phyloP scores from a whole-genome alignment of 2,888 invertebrate genomes.

The Hypselothyrea guttata region DNA sequence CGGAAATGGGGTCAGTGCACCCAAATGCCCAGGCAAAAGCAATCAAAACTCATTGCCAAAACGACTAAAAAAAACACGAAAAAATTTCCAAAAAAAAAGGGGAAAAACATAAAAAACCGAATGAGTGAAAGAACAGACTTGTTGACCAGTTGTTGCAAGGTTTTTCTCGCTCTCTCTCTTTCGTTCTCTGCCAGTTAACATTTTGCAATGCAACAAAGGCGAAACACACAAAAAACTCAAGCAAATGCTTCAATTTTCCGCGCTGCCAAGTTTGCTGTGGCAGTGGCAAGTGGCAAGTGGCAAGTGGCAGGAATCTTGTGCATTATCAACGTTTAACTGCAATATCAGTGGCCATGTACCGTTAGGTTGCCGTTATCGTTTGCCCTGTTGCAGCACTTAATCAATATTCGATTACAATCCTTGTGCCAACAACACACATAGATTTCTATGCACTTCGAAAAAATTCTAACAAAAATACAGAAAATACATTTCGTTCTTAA shows the following conservation, averaged over 20 bases:
- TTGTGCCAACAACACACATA: slow-evolving; percentile 16
- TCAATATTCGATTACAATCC: slow-evolving; percentile 71
- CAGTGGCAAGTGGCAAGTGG: not conserved
- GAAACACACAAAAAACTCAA: slow-evolving; percentile 15
- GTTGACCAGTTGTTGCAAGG: slow-evolving; percentile 30
- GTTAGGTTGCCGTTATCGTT: slow-evolving; percentile 5
- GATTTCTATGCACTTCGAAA: slow-evolving; percentile 6
- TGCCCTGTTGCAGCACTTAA: slow-evolving; percentile 55
- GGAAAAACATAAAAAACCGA: slow-evolving; percentile 11
- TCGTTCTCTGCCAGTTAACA: slow-evolving; percentile 22
- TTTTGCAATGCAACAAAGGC: slow-evolving; percentile 55
- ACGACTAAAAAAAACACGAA: slow-evolving; percentile 36
- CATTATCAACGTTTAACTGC: slow-evolving; percentile 74
- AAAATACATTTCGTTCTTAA: no score
- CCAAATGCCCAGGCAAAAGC: slow-evolving; percentile 74
- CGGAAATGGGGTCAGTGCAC: slow-evolving; percentile 76
- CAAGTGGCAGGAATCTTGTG: slow-evolving; percentile 41
- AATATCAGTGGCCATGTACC: slow-evolving; percentile 56
- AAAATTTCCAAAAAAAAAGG: slow-evolving; percentile 9
- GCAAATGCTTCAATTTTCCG: slow-evolving; percentile 74
- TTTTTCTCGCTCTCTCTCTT: no score
- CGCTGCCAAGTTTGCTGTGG: slow-evolving; percentile 58
- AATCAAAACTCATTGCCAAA: slow-evolving; percentile 76
- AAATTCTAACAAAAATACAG: no score
- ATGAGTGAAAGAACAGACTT: slow-evolving; percentile 5